phyloP scores from a whole-genome alignment of 2,113 vertebrate genomes.

The Gadus chalcogrammus region DNA sequence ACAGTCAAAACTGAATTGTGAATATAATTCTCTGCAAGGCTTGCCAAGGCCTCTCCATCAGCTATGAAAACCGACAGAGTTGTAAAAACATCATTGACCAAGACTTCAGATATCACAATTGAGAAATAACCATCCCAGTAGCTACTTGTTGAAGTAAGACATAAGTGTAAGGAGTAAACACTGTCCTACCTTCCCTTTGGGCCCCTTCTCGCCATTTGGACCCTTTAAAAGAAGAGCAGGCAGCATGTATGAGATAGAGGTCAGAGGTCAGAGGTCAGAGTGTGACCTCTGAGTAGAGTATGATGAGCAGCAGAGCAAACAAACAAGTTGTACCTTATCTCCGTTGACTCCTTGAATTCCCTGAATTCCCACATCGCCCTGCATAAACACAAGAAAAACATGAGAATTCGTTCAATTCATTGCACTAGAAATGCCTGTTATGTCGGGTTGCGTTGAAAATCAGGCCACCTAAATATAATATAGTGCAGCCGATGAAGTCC shows the following conservation, averaged over 20 bases:
- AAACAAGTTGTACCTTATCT: constrained; percentile 54
- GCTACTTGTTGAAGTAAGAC: too few relatives aligned
- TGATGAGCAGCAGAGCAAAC: not conserved
- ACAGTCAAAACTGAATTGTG: too few relatives aligned
- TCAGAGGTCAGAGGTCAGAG: constrained; percentile 3
- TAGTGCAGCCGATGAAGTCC: too few relatives aligned
- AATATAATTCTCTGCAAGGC: too few relatives aligned
- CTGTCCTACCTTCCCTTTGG: constrained; percentile 67
- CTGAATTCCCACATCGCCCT: constrained; percentile 69
- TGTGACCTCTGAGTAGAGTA: not conserved
- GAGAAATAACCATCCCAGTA: too few relatives aligned
- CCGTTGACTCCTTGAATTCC: constrained; percentile 65
- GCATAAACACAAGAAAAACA: constrained; percentile 18
- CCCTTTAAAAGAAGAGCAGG: constrained; percentile 36
- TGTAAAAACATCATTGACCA: too few relatives aligned
- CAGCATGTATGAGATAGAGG: not conserved
- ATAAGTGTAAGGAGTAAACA: too few relatives aligned
- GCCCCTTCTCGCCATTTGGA: constrained; percentile 62
- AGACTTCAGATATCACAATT: too few relatives aligned
- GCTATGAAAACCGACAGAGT: too few relatives aligned
- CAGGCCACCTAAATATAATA: too few relatives aligned
- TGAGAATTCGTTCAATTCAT: not conserved
- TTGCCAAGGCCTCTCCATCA: too few relatives aligned
- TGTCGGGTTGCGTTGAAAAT: not conserved
- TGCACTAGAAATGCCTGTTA: not conserved